Conservation (phyloP, 2,113 vertebrate genomes). For the Zosterops borbonicus region DNA sequence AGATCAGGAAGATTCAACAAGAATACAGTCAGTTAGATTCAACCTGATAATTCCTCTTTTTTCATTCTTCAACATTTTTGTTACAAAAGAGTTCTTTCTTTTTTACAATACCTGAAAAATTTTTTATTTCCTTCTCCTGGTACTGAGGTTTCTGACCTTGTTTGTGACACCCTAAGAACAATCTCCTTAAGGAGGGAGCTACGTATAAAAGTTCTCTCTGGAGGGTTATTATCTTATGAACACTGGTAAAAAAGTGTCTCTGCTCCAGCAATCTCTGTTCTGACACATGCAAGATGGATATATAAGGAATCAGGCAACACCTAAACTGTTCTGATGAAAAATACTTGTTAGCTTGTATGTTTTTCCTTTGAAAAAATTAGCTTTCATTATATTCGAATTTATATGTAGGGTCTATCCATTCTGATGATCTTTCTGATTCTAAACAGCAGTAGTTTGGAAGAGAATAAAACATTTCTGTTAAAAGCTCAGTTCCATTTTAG, state of each 20-base stretch:
- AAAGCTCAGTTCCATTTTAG: neutral
- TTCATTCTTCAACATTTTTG: neutral
- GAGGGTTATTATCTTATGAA: neutral
- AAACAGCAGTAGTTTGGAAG: neutral
- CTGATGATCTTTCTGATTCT: neutral
- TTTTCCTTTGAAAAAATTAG: neutral
- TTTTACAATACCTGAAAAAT: neutral
- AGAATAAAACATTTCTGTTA: neutral
- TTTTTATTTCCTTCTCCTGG: neutral
- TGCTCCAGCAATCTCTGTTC: neutral
- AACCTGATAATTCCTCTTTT: neutral
- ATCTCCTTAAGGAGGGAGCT: neutral
- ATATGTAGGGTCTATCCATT: neutral
- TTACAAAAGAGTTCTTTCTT: neutral
- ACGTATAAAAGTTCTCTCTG: neutral
- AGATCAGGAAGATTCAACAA: no score
- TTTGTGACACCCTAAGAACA: neutral
- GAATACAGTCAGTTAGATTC: neutral
- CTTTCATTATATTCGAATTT: neutral
- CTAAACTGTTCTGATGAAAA: neutral
- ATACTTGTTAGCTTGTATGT: neutral
- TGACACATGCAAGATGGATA: neutral
- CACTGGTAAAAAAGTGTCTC: neutral
- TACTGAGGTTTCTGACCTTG: neutral
- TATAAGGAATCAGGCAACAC: neutral